A percentile compares a stretch with the other conserved stretches of the same genome.
These are phyloP conservation scores for Drosophila miranda DNA, from an alignment of 1,140 invertebrate genomes.

Conservation along the genomic window DNA sequence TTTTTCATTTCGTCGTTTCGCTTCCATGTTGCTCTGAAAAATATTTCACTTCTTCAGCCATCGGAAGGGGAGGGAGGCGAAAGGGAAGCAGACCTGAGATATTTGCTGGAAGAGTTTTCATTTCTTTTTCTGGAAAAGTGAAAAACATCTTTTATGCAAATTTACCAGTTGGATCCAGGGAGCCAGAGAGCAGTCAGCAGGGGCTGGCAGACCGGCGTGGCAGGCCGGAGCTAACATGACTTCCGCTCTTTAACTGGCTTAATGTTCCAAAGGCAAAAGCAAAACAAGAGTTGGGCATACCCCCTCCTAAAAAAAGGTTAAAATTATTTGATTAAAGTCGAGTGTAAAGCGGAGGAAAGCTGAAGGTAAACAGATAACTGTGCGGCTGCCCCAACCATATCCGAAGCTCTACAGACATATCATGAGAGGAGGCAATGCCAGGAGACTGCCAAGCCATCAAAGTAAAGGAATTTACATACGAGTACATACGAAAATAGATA, in stretches of 20 bases:
- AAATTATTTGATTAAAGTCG: conserved; percentile 36
- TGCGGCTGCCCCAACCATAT: conserved; percentile 2
- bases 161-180: conserved; percentile 46
- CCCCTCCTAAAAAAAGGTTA: conserved; percentile 2
- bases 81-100: conserved; percentile 20
- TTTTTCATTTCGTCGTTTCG: conserved; percentile 20
- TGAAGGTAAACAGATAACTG: conserved; percentile 17
- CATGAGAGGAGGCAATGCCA: no score
- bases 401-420: neutral
- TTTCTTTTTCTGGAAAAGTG: conserved; percentile 49
- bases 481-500: no score
- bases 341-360: conserved; percentile 3
- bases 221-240: conserved; percentile 55
- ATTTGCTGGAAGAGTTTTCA: conserved; percentile 58
- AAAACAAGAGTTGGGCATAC: conserved; percentile 36
- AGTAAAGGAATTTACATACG: no score
- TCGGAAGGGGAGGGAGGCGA: conserved; percentile 3
- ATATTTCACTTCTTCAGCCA: conserved; percentile 65
- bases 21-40: conserved; percentile 34
- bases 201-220: neutral
- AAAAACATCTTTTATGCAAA: conserved; percentile 77
- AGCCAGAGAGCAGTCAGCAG: no score
- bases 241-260: conserved; percentile 76
- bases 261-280: conserved; percentile 52
- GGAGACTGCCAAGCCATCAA: no score